Percentiles rank a stretch among this genome's conserved stretches.
phyloP scores from a whole-genome alignment of 1,140 invertebrate genomes.

The Rhizoglyphus robini region DNA sequence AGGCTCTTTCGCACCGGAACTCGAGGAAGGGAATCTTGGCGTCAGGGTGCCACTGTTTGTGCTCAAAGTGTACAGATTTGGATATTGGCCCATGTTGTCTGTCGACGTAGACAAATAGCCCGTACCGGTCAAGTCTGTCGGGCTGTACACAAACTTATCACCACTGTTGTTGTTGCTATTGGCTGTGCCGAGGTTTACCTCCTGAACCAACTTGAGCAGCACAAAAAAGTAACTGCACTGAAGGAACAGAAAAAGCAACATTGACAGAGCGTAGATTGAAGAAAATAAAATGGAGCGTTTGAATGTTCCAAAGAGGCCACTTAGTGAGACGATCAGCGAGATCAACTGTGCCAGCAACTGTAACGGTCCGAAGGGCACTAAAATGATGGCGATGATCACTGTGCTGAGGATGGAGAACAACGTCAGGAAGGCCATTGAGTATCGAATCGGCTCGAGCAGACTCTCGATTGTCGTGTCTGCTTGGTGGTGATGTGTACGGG shows the following conservation, averaged over 20 bases:
- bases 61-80: neutral
- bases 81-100: too few relatives aligned
- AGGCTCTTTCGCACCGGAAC: too few relatives aligned
- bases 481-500: neutral
- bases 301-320: constrained; percentile 10
- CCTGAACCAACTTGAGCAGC: constrained; percentile 4
- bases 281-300: constrained; percentile 6
- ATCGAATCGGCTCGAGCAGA: neutral
- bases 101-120: too few relatives aligned
- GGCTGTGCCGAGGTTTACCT: neutral
- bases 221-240: constrained; percentile 10
- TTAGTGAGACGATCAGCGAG: constrained; percentile 6
- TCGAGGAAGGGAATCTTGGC: too few relatives aligned
- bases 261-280: constrained; percentile 5
- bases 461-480: neutral
- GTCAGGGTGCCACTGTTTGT: too few relatives aligned
- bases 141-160: neutral
- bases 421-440: constrained; percentile 14
- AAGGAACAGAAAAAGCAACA: constrained; percentile 3
- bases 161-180: neutral
- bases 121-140: too few relatives aligned
- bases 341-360: constrained; percentile 1
- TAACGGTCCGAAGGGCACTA: neutral
- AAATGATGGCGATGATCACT: neutral
- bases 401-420: constrained; percentile 5